These are phyloP conservation scores for Arnoldichthys spilopterus DNA, from an alignment of 2,797 vertebrate genomes.

Conservation along the genomic window DNA sequence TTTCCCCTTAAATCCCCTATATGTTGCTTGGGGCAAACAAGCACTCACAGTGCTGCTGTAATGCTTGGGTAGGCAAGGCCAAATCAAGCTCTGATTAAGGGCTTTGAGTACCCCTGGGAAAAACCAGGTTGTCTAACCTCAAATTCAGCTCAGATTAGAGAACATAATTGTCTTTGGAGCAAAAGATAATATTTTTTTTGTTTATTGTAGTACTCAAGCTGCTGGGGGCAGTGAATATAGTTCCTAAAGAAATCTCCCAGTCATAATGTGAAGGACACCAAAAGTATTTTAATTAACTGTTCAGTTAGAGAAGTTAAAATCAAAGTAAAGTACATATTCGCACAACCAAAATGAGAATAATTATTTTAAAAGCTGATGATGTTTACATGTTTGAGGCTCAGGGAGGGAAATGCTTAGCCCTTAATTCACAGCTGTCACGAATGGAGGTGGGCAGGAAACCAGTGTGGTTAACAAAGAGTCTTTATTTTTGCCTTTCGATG, in stretches of 20 bases:
- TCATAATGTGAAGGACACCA: slow-evolving; percentile 10
- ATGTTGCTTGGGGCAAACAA: slow-evolving; percentile 1
- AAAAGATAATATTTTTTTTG: slow-evolving; percentile 12
- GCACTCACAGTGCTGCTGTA: neutral
- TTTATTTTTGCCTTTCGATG: no score
- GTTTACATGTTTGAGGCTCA: neutral
- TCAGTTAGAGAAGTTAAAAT: neutral
- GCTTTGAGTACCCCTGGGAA: slow-evolving; percentile 31
- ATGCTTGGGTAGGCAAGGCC: slow-evolving; percentile 22
- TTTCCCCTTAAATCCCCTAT: neutral
- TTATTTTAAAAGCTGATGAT: no score
- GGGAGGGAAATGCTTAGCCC: neutral
- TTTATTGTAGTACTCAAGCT: slow-evolving; percentile 1
- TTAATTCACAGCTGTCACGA: slow-evolving; percentile 35
- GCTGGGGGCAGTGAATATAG: slow-evolving; percentile 1
- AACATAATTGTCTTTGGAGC: slow-evolving; percentile 17
- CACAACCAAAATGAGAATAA: neutral
- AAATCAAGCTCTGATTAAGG: slow-evolving; percentile 42
- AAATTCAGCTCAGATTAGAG: slow-evolving; percentile 38
- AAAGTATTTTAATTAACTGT: neutral
- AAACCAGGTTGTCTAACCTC: slow-evolving; percentile 34
- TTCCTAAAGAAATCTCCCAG: slow-evolving; percentile 11
- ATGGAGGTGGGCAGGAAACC: no score
- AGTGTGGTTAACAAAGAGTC: no score
- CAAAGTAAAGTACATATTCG: neutral